These are phyloP conservation scores for Neotragus moschatus DNA, from an alignment of 2,113 vertebrate genomes.

Conservation along the genomic window DNA sequence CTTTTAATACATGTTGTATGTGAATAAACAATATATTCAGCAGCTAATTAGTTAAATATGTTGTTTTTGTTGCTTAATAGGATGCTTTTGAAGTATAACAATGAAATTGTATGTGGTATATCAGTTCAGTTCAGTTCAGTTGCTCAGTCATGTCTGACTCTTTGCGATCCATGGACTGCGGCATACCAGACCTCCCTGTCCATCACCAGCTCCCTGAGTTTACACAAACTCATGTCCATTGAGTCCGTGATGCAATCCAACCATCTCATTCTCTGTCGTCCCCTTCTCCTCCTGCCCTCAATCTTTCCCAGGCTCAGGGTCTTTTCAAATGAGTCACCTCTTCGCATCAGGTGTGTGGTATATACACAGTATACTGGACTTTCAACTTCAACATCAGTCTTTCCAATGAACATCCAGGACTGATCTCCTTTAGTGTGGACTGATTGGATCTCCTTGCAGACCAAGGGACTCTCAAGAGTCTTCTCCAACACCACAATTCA, in stretches of 20 bases:
- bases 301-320: not conserved
- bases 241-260: not conserved
- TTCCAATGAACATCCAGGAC: not conserved
- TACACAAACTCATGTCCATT: not conserved
- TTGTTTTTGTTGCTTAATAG: not conserved
- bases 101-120: not conserved
- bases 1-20: not conserved
- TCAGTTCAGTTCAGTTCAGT: not conserved
- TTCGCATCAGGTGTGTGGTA: not conserved
- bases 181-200: not conserved
- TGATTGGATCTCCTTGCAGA: not conserved
- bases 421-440: not conserved
- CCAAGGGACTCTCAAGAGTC: not conserved
- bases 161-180: not conserved
- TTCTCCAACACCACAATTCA: not conserved
- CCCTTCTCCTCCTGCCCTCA: not conserved
- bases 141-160: not conserved
- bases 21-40: constrained; percentile 15
- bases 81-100: not conserved
- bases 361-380: no score
- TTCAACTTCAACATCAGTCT: not conserved
- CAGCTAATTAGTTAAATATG: not conserved
- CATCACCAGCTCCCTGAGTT: not conserved
- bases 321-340: not conserved
- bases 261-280: not conserved